These are phyloP conservation scores for Bombus picipes DNA, from an alignment of 1,140 invertebrate genomes.

Conservation along the genomic window DNA sequence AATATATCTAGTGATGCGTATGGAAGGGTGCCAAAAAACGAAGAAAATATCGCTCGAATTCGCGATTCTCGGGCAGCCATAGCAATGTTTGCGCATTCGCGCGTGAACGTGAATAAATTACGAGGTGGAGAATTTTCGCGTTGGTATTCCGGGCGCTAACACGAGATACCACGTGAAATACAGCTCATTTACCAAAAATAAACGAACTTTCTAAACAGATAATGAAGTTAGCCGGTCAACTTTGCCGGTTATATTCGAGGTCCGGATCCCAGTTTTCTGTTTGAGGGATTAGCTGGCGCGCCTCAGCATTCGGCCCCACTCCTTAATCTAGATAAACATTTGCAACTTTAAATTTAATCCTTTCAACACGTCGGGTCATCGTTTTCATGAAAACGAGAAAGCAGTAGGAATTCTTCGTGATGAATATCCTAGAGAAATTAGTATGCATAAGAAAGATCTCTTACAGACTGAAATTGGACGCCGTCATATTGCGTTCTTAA, in stretches of 20 bases:
- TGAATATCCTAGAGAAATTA: background rate
- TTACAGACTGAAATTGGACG: background rate
- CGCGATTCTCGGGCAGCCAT: background rate
- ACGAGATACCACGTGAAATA: slow-evolving; percentile 10
- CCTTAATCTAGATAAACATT: slow-evolving; percentile 35
- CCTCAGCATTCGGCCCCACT: background rate
- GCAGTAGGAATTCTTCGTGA: background rate
- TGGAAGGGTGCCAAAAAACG: background rate
- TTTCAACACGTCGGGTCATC: background rate
- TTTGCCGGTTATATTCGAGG: background rate
- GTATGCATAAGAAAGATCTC: background rate
- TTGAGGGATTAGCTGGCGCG: slow-evolving; percentile 11
- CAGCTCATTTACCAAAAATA: slow-evolving; percentile 37
- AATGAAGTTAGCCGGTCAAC: slow-evolving; percentile 33
- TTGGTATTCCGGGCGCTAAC: background rate
- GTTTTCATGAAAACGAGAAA: background rate
- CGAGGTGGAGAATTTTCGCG: background rate
- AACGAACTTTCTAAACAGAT: slow-evolving; percentile 33
- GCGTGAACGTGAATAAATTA: slow-evolving; percentile 31
- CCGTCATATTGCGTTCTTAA: background rate
- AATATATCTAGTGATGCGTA: background rate
- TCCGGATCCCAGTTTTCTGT: background rate
- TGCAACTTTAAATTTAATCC: slow-evolving; percentile 41
- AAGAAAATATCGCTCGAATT: background rate
- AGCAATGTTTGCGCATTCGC: no score